Percentiles rank a stretch among this genome's conserved stretches.
These are phyloP conservation scores for Psephotus haematonotus DNA, from an alignment of 2,113 vertebrate species.

Conservation along the genomic window DNA sequence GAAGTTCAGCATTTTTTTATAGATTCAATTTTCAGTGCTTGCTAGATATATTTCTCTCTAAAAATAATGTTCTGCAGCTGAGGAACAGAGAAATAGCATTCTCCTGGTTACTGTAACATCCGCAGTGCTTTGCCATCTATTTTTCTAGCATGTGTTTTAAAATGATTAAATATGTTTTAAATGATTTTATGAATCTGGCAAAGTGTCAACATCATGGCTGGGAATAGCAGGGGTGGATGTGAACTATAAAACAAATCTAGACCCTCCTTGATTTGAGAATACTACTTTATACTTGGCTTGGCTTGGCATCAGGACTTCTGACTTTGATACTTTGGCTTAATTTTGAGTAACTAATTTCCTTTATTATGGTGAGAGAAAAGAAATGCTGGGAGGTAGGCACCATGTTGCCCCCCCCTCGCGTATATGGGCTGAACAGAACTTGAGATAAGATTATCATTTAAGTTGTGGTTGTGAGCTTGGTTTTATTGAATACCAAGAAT, in stretches of 20 bases:
- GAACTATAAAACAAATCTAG: neutral
- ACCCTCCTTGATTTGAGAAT: neutral
- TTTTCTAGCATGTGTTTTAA: neutral
- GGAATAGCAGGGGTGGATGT: neutral
- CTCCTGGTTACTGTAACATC: neutral
- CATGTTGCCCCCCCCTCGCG: accelerated
- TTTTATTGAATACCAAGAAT: neutral
- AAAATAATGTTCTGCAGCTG: slow-evolving; percentile 36
- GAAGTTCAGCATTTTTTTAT: slow-evolving; percentile 16
- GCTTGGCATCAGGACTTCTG: neutral
- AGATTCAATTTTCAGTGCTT: neutral
- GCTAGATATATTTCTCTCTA: slow-evolving; percentile 27
- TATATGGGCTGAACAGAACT: neutral
- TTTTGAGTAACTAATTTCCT: neutral
- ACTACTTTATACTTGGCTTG: neutral
- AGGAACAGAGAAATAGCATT: neutral
- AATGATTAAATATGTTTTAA: neutral
- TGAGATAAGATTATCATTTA: neutral
- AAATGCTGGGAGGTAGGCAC: neutral
- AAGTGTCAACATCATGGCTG: neutral
- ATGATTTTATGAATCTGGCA: neutral
- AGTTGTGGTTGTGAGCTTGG: neutral
- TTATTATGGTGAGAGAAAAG: neutral
- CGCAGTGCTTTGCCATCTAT: slow-evolving; percentile 14
- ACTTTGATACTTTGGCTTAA: neutral